These are phyloP conservation scores for Noctua fimbriata DNA, from an alignment of 2,888 invertebrate genomes.

Conservation along the genomic window DNA sequence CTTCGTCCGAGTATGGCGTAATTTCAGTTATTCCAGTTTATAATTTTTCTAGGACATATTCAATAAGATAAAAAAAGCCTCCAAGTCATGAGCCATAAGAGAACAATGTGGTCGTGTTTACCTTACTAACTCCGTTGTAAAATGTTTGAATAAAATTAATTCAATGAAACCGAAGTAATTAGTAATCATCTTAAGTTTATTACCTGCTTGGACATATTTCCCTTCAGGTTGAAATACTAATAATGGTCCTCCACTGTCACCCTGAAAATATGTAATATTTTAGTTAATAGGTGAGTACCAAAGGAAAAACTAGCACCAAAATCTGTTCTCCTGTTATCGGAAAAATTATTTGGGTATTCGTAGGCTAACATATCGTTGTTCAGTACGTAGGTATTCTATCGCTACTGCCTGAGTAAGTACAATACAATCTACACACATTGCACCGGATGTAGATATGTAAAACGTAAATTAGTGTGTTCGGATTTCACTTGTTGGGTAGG, in stretches of 20 bases:
- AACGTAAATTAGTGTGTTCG: background rate
- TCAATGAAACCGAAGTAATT: background rate
- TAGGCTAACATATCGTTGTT: background rate
- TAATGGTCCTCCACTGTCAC: conserved; percentile 92
- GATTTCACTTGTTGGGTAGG: background rate
- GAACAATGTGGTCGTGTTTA: background rate
- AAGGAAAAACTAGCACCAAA: background rate
- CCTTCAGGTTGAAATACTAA: conserved; percentile 88
- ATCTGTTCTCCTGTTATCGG: background rate
- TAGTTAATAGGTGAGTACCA: background rate
- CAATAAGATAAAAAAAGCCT: too few relatives aligned
- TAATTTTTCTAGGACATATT: too few relatives aligned
- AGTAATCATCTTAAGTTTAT: conserved; percentile 34
- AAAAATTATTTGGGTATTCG: background rate
- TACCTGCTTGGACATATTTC: conserved; percentile 91
- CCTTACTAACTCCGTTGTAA: background rate
- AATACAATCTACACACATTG: background rate
- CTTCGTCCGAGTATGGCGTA: too few relatives aligned
- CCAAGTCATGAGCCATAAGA: background rate
- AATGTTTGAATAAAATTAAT: background rate
- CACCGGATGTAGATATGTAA: background rate
- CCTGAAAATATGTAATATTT: conserved; percentile 80
- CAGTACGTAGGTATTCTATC: background rate
- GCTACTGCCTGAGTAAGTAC: background rate
- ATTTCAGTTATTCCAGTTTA: too few relatives aligned